Evolutionary conservation across 2,797 vertebrate species (phyloP).

Genomic region (Enteromius thamalakanensis): DNA sequence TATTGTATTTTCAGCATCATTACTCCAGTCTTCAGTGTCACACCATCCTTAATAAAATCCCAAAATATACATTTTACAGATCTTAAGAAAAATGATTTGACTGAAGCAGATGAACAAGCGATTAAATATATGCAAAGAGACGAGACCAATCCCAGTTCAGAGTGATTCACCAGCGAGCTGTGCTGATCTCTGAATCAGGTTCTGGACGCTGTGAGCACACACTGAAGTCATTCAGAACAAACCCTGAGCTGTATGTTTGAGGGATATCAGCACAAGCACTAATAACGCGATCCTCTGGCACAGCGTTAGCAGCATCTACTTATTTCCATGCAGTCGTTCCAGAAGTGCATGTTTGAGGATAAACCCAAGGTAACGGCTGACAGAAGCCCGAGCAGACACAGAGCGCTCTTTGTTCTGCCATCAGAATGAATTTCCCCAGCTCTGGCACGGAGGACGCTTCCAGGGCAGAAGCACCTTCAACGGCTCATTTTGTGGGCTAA

Average conservation of each 20-base stretch:
- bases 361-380: neutral
- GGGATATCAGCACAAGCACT: neutral
- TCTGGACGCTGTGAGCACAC: neutral
- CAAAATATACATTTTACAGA: neutral
- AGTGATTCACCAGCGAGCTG: too few relatives aligned
- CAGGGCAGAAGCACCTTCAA: neutral
- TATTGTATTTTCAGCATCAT: neutral
- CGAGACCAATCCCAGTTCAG: neutral
- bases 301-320: neutral
- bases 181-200: neutral
- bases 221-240: neutral
- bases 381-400: neutral
- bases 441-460: slow-evolving; percentile 3
- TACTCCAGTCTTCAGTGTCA: neutral
- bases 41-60: neutral
- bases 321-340: neutral
- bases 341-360: neutral
- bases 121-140: neutral
- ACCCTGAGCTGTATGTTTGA: neutral
- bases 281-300: neutral
- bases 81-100: neutral
- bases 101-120: neutral
- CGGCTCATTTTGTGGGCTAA: slow-evolving; percentile 12
- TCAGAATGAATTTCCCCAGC: slow-evolving; percentile 14
- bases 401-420: slow-evolving; percentile 9